Percentiles rank a stretch among this genome's conserved stretches.
phyloP scores from a whole-genome alignment of 2,888 invertebrate genomes.

The Patella ulyssiponensis region DNA sequence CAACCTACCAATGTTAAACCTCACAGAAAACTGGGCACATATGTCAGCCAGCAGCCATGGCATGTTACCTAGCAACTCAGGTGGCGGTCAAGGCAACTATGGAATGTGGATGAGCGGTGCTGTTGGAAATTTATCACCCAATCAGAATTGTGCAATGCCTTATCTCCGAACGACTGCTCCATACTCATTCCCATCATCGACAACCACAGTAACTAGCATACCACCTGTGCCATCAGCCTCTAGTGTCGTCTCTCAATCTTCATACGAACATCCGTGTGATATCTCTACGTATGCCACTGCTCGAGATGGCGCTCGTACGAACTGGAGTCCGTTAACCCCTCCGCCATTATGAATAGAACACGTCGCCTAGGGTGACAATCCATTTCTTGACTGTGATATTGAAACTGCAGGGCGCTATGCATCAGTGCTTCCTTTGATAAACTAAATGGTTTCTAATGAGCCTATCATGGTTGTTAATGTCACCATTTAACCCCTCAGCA shows the following conservation, averaged over 20 bases:
- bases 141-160: constrained; percentile 66
- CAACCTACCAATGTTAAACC: constrained; percentile 60
- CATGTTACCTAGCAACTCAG: constrained; percentile 52
- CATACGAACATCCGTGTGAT: constrained; percentile 57
- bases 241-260: constrained; percentile 42
- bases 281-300: constrained; percentile 46
- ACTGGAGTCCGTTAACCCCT: constrained; percentile 62
- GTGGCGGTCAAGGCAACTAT: constrained; percentile 53
- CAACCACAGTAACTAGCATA: constrained; percentile 44
- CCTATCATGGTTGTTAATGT: constrained; percentile 5
- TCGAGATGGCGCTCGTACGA: constrained; percentile 49
- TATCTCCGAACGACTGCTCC: constrained; percentile 55
- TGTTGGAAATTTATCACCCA: constrained; percentile 61
- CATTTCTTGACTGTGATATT: constrained; percentile 5
- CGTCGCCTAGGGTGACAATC: constrained; percentile 4
- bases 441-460: not conserved
- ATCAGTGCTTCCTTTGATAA: constrained; percentile 10
- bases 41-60: constrained; percentile 51
- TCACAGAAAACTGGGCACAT: constrained; percentile 63
- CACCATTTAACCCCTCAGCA: constrained; percentile 12
- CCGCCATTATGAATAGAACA: constrained; percentile 55
- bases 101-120: constrained; percentile 62
- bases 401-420: constrained; percentile 9
- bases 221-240: constrained; percentile 43
- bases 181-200: constrained; percentile 55